Percentiles rank a stretch among this genome's conserved stretches.
phyloP scores from a whole-genome alignment of 2,113 vertebrate species.

The Procapra przewalskii region DNA sequence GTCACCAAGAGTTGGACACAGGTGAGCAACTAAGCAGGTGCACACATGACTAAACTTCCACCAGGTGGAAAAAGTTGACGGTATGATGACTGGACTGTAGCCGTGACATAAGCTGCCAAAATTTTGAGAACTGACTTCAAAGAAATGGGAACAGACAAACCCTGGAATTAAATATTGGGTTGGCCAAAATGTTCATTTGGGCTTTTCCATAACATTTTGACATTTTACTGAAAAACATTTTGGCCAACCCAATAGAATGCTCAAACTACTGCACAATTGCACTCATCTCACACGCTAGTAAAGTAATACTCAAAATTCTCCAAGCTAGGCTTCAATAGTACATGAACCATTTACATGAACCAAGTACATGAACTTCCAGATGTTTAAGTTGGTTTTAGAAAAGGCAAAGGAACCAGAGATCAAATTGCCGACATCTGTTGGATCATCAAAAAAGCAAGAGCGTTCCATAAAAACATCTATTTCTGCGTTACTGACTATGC shows the following conservation, averaged over 20 bases:
- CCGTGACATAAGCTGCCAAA: not conserved
- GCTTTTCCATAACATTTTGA: not conserved
- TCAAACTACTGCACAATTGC: not conserved
- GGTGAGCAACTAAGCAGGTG: not conserved
- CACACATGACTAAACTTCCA: not conserved
- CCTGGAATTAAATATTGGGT: not conserved
- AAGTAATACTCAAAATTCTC: not conserved
- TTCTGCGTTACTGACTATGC: not conserved
- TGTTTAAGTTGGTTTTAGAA: not conserved
- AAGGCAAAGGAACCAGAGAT: not conserved
- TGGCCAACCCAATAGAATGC: not conserved
- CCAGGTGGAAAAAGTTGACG: not conserved
- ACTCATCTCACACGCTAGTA: not conserved
- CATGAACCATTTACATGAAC: rapidly evolving
- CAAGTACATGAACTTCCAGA: not conserved
- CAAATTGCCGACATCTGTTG: not conserved
- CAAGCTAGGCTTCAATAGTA: not conserved
- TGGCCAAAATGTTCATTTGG: not conserved
- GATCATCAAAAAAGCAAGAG: not conserved
- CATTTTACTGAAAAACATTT: not conserved
- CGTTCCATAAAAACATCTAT: not conserved
- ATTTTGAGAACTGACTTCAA: not conserved
- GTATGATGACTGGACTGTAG: not conserved
- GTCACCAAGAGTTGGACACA: not conserved
- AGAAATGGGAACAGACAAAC: not conserved